A percentile compares a stretch with the other conserved stretches of the same genome.
phyloP scores from a whole-genome alignment of 2,888 invertebrate species.

The Nasonia oneida region DNA sequence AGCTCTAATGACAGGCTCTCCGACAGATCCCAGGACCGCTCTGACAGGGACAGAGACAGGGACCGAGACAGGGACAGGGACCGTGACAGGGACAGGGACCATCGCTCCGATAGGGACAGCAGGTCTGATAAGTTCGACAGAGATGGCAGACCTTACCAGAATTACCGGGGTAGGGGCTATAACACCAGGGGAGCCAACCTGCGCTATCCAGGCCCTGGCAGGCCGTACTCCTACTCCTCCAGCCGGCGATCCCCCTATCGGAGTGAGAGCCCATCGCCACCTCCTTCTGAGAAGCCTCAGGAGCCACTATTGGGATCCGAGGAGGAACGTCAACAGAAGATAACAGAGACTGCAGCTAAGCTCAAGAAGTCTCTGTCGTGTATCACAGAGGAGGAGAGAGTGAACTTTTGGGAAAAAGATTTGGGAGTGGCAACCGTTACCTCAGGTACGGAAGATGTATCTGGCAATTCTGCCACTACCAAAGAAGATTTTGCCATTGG shows the following conservation, averaged over 20 bases:
- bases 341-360: slow-evolving; percentile 74
- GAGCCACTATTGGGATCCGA: slow-evolving; percentile 73
- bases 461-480: slow-evolving; percentile 4
- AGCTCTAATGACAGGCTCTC: slow-evolving; percentile 49
- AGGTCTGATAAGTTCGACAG: slow-evolving; percentile 47
- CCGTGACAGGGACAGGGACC: slow-evolving; percentile 53
- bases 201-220: slow-evolving; percentile 65
- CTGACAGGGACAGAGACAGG: slow-evolving; percentile 40
- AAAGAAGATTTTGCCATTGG: slow-evolving; percentile 45
- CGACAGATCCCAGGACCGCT: slow-evolving; percentile 44
- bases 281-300: slow-evolving; percentile 53
- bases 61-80: slow-evolving; percentile 55
- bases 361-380: slow-evolving; percentile 73
- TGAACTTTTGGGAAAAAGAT: slow-evolving; percentile 71
- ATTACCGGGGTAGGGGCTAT: slow-evolving; percentile 60
- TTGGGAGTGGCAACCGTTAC: slow-evolving; percentile 55
- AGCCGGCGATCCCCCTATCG: slow-evolving; percentile 42
- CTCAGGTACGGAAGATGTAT: slow-evolving; percentile 47
- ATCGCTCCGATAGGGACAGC: slow-evolving; percentile 49
- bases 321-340: slow-evolving; percentile 75
- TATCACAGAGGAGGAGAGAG: slow-evolving; percentile 69
- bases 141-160: slow-evolving; percentile 56
- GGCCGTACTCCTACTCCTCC: slow-evolving; percentile 55
- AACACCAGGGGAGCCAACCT: slow-evolving; percentile 50
- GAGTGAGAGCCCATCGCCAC: slow-evolving; percentile 37